Base-by-base conservation (phyloP, 2,797 vertebrate genomes). In the Parauchenoglanis punctatus region DNA sequence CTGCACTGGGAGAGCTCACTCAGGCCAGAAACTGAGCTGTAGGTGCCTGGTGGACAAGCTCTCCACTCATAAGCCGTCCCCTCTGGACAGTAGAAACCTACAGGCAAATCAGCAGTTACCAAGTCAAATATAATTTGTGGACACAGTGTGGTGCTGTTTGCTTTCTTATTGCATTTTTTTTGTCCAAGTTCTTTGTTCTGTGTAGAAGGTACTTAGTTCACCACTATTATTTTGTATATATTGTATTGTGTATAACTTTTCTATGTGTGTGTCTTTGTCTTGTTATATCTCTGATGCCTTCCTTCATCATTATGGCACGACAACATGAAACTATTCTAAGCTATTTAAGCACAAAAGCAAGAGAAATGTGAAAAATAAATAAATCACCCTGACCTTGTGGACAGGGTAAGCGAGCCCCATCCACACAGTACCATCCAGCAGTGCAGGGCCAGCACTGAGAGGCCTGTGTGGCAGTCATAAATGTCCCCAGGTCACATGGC, bases 31-130 rank as follows among this genome's bases (percentile, higher is more conserved):
- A 94, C 91, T 5, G 95, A 92, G 80, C 95, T 93, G 0, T 97
- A 98, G 12, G 96, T 97, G 85, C 97, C 97, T 3, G 90, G 92
- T 13, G 96, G 96, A 89, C 97, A 98, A n/a, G 95, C 91, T 86
- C 87, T 94, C 93, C 95, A 94, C 90, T 95, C 91, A 87, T 94
- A 91, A 1, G 96, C 96, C 1, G 95, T 97, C 75, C 95, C 94
- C 89, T 95, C 92, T 0, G 95, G 96, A 87, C 97, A 98, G 92
- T 96, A 97, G 94, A 97, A 98, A 31, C 97, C 97, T 98, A 90
- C 15, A 85, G 86, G 81, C 40, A 91, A 40, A 68, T 86, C 4
- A 85, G n/a, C 88, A 84, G 84, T 58, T 44, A 40, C 58, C 11
- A 4, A 11, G 35, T 75, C 40, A 75, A 17, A 78, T 25, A 52